These are phyloP conservation scores for Caiman crocodilus DNA, from an alignment of 2,797 vertebrate species.

Conservation along the genomic window DNA sequence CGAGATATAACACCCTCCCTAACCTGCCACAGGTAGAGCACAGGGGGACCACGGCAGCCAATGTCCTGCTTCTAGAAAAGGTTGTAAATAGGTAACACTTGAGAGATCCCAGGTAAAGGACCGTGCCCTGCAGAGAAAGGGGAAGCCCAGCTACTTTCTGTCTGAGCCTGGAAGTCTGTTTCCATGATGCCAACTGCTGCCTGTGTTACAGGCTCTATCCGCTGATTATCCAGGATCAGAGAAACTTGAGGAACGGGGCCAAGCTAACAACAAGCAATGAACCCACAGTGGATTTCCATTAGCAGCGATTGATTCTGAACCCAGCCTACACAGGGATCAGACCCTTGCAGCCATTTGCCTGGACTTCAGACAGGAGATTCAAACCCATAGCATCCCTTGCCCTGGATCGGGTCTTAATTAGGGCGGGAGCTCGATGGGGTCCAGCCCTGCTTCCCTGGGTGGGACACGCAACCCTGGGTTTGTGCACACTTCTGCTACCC, in stretches of 20 bases:
- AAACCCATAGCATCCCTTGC: background rate
- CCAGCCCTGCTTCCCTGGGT: background rate
- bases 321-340: fast-evolving
- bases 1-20: too few relatives aligned
- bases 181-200: slow-evolving; percentile 16
- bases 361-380: background rate
- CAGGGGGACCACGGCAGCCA: too few relatives aligned
- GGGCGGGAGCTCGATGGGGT: background rate
- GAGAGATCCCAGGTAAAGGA: too few relatives aligned
- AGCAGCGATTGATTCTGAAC: background rate
- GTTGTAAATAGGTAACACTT: too few relatives aligned
- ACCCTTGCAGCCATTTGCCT: background rate
- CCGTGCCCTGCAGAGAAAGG: background rate
- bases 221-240: slow-evolving; percentile 12
- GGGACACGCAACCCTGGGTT: too few relatives aligned
- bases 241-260: background rate
- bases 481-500: too few relatives aligned
- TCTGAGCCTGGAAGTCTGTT: slow-evolving; percentile 47
- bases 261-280: background rate
- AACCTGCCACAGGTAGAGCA: too few relatives aligned
- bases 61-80: too few relatives aligned
- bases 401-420: background rate
- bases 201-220: slow-evolving; percentile 17
- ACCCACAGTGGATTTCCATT: background rate
- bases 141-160: slow-evolving; percentile 49